Evolutionary conservation across 2,888 invertebrate genomes (phyloP), one percentile per base, ranked within the genome.

Genomic region (Meghimatium bilineatum): DNA sequence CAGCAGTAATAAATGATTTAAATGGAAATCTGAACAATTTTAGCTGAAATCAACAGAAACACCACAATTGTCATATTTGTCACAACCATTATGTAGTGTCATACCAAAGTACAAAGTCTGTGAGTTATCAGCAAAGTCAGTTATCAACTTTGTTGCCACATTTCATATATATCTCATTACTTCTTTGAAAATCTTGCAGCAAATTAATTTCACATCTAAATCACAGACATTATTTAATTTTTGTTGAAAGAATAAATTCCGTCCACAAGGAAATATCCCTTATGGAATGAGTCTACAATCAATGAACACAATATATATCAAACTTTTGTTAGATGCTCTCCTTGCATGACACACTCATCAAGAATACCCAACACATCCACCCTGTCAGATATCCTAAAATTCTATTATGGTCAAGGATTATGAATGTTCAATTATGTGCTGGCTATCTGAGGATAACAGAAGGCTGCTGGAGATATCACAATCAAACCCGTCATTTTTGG

Each of bases 51-150:
- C 66, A n/a, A 66, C 38, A 63, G n/a, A 78, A n/a, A 67, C 36
- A 49, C 26, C 36, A 49, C 34, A 78, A 67, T 23, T 78, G 78
- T 49, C 29, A 44, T 29, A 66, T 77, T 26, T 67, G 66, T 78
- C 78, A 78, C 78, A 78, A 78, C 78, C 78, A 66, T 67, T 14
- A 63, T n/a, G 29, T 66, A 75, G 17, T 60, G 36, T 26, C 60
- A 60, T 44, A 60, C 34, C 23, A 56, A 76, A 74, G 32, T 29
- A 74, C n/a, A 74, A 29, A 74, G 26, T 49, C 38, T 71, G 29
- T 49, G 29, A 8, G n/a, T 26, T 77, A 36, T 63, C 20, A 75
- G 52, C n/a, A 60, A 26, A 60, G 34, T 49, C 32, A 74, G 60
- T 63, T 63, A n/a, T n/a, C 60, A 63, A 63, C n/a, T 26, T n/a